Percentiles rank a stretch among this genome's conserved stretches.
Conservation (phyloP, 2,888 invertebrate species). For the Synanthedon tipuliformis region DNA sequence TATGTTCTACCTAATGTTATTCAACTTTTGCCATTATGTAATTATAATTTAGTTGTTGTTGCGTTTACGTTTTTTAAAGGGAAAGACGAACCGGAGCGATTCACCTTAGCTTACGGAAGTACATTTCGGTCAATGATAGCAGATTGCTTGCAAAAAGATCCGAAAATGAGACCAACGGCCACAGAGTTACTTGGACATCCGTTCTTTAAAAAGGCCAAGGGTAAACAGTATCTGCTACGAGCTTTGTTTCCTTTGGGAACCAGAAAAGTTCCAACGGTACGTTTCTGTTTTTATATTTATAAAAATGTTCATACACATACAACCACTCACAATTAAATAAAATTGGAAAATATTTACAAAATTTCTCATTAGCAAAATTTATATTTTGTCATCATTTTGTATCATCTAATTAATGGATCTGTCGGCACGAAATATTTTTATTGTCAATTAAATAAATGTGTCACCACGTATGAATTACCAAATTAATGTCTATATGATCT, state of each 20-base stretch:
- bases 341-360: no score
- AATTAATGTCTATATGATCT: no score
- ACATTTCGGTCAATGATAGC: conserved; percentile 96
- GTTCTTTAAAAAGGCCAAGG: conserved; percentile 98
- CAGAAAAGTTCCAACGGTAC: conserved; percentile 89
- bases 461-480: no score
- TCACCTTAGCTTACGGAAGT: conserved; percentile 93
- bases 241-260: conserved; percentile 88
- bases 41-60: background rate
- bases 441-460: no score
- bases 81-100: conserved; percentile 97
- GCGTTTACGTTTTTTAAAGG: conserved; percentile 34
- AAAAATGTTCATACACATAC: no score
- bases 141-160: conserved; percentile 97
- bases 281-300: background rate
- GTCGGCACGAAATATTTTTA: no score
- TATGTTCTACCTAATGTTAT: no score
- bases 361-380: no score
- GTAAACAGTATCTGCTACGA: conserved; percentile 87
- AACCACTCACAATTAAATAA: no score
- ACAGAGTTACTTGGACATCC: conserved; percentile 95
- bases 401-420: no score
- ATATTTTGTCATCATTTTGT: no score
- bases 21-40: background rate
- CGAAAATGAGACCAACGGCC: conserved; percentile 93